phyloP scores from a whole-genome alignment of 2,797 vertebrate genomes.

The Cyclopterus lumpus region DNA sequence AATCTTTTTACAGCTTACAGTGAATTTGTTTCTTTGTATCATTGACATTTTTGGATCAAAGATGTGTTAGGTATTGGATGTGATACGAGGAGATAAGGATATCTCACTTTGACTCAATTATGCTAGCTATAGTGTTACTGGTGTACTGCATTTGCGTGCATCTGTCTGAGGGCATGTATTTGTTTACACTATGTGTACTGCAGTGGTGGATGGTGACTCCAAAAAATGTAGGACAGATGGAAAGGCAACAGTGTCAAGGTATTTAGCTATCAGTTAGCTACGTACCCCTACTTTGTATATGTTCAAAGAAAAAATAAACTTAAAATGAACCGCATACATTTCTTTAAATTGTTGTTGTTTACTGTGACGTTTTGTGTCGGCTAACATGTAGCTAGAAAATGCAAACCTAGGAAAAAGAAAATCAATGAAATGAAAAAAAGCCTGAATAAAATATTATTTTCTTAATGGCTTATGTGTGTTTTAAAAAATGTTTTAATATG shows the following conservation, averaged over 20 bases:
- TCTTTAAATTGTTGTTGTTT: no score
- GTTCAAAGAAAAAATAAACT: neutral
- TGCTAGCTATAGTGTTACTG: neutral
- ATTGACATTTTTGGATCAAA: constrained; percentile 36
- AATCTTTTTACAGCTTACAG: constrained; percentile 9
- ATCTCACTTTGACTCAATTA: neutral
- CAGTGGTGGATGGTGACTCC: neutral
- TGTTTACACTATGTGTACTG: neutral
- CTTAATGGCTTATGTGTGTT: no score
- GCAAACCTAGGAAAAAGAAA: no score
- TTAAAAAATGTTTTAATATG: no score
- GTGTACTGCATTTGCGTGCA: neutral
- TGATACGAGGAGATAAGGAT: constrained; percentile 17
- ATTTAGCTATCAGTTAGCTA: neutral
- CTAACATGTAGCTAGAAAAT: no score
- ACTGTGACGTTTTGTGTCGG: no score
- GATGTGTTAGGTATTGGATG: constrained; percentile 17
- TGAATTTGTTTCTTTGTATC: constrained; percentile 30
- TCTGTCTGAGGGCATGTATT: neutral
- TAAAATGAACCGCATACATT: no score
- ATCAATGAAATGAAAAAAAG: no score
- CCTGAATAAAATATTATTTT: no score
- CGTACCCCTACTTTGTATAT: neutral
- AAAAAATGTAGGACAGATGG: neutral
- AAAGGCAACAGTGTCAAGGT: neutral